A percentile compares a stretch with the other conserved stretches of the same genome.
Conservation (phyloP, 1,140 invertebrate species). For the Coptotermes formosanus region DNA sequence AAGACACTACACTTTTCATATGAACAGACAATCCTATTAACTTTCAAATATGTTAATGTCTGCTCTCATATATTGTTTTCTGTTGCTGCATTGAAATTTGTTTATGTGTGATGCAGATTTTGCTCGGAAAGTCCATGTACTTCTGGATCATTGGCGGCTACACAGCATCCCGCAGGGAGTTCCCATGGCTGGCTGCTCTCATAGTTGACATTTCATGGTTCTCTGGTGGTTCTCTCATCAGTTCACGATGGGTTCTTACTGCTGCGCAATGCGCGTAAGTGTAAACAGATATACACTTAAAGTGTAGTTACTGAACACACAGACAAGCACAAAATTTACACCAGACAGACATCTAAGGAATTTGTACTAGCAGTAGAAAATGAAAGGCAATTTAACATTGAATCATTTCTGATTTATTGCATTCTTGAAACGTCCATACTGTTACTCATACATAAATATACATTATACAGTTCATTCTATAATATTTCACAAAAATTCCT, state of each 20-base stretch:
- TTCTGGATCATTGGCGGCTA: slow-evolving; percentile 23
- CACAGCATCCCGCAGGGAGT: slow-evolving; percentile 25
- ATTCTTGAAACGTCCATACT: too few relatives aligned
- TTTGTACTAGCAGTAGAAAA: too few relatives aligned
- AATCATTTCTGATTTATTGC: too few relatives aligned
- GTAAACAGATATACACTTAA: too few relatives aligned
- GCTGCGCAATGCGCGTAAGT: slow-evolving; percentile 39
- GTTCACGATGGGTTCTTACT: slow-evolving; percentile 38
- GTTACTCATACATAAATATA: too few relatives aligned
- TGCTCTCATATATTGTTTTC: not conserved
- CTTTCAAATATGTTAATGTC: not conserved
- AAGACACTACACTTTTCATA: not conserved
- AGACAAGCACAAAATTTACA: too few relatives aligned
- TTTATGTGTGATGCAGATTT: not conserved
- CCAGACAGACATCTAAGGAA: too few relatives aligned
- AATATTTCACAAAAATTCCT: too few relatives aligned
- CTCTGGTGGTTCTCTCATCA: slow-evolving; percentile 41
- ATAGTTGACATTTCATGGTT: slow-evolving; percentile 26
- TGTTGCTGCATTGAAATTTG: not conserved
- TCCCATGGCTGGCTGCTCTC: slow-evolving; percentile 33
- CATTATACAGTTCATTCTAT: too few relatives aligned
- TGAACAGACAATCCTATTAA: not conserved
- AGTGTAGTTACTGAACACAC: too few relatives aligned
- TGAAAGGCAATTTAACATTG: too few relatives aligned
- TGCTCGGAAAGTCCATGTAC: slow-evolving; percentile 43